Conservation (phyloP, 2,113 vertebrate genomes). For the Ariopsis seemanni region DNA sequence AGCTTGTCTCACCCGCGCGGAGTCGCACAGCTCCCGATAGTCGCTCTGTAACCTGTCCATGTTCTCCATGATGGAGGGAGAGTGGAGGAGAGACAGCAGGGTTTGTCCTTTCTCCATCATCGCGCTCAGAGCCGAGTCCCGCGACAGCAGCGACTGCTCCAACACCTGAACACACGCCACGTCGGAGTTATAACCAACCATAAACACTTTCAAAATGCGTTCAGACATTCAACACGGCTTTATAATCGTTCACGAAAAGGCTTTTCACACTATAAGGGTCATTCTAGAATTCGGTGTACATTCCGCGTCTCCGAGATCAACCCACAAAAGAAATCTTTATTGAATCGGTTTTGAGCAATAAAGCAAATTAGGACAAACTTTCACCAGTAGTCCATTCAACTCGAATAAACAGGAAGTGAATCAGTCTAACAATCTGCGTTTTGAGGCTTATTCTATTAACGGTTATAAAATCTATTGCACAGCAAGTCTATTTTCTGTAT, state of each 20-base stretch:
- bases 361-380: too few relatives aligned
- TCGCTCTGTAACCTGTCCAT: slow-evolving; percentile 79
- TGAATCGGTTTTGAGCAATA: too few relatives aligned
- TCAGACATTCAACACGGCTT: not conserved
- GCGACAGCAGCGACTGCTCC: slow-evolving; percentile 85
- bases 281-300: too few relatives aligned
- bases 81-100: slow-evolving; percentile 81
- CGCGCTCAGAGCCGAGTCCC: slow-evolving; percentile 83
- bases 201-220: not conserved
- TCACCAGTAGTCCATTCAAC: too few relatives aligned
- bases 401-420: too few relatives aligned
- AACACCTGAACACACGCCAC: slow-evolving; percentile 75
- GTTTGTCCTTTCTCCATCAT: slow-evolving; percentile 88
- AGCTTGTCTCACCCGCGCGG: slow-evolving; percentile 73
- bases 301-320: too few relatives aligned
- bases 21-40: slow-evolving; percentile 79
- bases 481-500: too few relatives aligned
- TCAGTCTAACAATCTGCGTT: too few relatives aligned
- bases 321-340: too few relatives aligned
- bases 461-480: too few relatives aligned
- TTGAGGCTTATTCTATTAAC: too few relatives aligned
- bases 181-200: not conserved
- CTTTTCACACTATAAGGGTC: not conserved
- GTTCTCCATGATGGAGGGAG: slow-evolving; percentile 77
- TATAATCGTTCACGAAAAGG: not conserved